Evolutionary conservation across 2,888 invertebrate species (phyloP).

Genomic region (Diachrysia chrysitis): DNA sequence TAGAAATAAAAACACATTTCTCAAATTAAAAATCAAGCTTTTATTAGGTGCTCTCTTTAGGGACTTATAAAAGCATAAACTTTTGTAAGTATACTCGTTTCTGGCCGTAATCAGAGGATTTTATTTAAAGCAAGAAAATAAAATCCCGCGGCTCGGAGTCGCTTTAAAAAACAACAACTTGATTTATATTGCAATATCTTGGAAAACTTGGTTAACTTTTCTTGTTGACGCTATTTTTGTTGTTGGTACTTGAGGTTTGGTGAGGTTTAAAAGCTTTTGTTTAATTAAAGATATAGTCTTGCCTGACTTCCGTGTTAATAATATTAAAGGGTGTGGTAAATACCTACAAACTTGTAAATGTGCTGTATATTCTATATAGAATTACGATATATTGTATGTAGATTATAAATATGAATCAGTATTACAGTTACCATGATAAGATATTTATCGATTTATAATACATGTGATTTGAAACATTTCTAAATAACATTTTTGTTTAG

Average conservation of each 20-base stretch:
- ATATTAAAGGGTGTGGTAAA: neutral
- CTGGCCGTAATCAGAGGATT: neutral
- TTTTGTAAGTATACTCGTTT: neutral
- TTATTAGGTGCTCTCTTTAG: constrained; percentile 4
- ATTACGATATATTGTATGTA: too few relatives aligned
- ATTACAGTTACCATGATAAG: too few relatives aligned
- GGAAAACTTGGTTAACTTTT: neutral
- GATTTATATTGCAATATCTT: constrained; percentile 4
- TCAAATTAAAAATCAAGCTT: constrained; percentile 1
- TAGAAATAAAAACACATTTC: neutral
- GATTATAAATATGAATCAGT: too few relatives aligned
- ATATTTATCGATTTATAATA: too few relatives aligned
- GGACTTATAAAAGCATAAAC: constrained; percentile 4
- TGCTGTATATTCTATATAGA: too few relatives aligned
- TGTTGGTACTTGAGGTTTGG: neutral
- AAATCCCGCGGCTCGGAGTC: neutral
- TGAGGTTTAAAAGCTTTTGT: neutral
- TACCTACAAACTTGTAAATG: too few relatives aligned
- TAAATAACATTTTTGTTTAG: too few relatives aligned
- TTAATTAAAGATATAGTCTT: neutral
- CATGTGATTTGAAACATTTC: too few relatives aligned
- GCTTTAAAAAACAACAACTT: constrained; percentile 1
- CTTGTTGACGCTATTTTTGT: neutral
- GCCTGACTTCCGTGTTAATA: neutral
- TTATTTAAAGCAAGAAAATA: neutral